Conservation (phyloP, 1,140 invertebrate species). For the Hypsibius dujardini region DNA sequence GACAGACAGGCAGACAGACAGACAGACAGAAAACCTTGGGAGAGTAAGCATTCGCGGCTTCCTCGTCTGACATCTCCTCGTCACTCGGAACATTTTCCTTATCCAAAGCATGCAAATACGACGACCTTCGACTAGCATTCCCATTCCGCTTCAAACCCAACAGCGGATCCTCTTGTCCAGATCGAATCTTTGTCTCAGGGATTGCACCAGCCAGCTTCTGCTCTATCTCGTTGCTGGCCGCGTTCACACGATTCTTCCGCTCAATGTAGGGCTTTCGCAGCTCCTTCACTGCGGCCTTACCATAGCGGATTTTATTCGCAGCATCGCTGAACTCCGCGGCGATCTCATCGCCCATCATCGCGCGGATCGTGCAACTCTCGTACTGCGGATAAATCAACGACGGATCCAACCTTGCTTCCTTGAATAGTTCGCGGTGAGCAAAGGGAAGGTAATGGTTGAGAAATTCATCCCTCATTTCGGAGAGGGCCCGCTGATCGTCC, state of each 20-base stretch:
- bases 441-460: neutral
- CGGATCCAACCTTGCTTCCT: neutral
- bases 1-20: no score
- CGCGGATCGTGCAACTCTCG: neutral
- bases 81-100: neutral
- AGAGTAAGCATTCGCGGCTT: neutral
- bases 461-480: neutral
- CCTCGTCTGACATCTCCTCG: neutral
- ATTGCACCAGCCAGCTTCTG: neutral
- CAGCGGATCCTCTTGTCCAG: neutral
- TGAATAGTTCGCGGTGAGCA: neutral
- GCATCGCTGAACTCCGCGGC: neutral
- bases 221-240: no score
- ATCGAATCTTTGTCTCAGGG: neutral
- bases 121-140: neutral
- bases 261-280: neutral
- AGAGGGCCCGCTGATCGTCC: neutral
- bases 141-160: neutral
- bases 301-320: neutral
- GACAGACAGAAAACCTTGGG: neutral
- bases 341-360: neutral
- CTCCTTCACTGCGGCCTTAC: neutral
- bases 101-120: neutral
- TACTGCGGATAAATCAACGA: neutral
- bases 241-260: no score